phyloP scores from a whole-genome alignment of 1,140 invertebrate genomes.

The Panagrolaimus sp. region DNA sequence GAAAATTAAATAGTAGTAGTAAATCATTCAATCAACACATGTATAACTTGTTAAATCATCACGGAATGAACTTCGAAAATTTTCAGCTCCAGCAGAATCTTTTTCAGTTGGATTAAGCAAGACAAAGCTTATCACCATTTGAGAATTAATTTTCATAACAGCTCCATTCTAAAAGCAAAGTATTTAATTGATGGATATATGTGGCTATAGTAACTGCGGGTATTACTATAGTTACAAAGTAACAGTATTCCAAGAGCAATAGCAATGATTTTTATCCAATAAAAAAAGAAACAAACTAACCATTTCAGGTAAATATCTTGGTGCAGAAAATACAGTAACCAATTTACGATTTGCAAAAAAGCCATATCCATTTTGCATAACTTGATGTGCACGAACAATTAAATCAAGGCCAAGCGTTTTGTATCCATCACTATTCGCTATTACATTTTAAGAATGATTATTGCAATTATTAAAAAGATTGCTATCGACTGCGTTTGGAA shows the following conservation, averaged over 20 bases:
- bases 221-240: no score
- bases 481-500: no score
- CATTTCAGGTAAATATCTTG: constrained; percentile 69
- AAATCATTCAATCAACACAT: constrained; percentile 3
- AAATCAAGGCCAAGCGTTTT: constrained; percentile 24
- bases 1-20: no score
- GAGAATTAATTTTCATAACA: constrained; percentile 7
- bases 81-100: background rate
- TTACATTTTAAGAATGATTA: no score
- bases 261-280: no score
- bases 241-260: no score
- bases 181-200: background rate
- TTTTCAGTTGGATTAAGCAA: constrained; percentile 1
- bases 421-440: no score
- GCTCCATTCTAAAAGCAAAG: background rate
- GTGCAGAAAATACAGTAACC: constrained; percentile 73
- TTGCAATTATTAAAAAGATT: no score
- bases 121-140: constrained; percentile 11
- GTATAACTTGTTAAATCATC: constrained; percentile 9
- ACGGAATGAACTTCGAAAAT: background rate
- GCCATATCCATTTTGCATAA: constrained; percentile 38
- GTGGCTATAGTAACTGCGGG: no score
- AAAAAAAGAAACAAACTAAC: background rate
- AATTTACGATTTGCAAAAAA: constrained; percentile 69
- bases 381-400: constrained; percentile 50